Conservation (phyloP, 2,888 invertebrate species). For the Diaprepes abbreviatus region DNA sequence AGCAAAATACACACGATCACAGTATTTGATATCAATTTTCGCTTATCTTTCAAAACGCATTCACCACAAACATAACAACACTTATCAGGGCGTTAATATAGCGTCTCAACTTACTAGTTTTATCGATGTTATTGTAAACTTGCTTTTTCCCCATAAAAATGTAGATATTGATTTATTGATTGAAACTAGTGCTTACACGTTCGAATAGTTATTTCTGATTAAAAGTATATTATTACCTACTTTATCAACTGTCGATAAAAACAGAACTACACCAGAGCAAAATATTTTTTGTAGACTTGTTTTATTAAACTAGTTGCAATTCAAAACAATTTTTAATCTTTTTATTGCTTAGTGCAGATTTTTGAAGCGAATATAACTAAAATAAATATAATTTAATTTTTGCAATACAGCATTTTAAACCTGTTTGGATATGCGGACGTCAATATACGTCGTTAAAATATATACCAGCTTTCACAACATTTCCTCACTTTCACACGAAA, state of each 20-base stretch:
- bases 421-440: too few relatives aligned
- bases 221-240: background rate
- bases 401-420: too few relatives aligned
- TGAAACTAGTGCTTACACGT: background rate
- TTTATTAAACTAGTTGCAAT: too few relatives aligned
- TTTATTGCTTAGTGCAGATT: too few relatives aligned
- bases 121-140: background rate
- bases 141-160: background rate
- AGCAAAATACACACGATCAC: background rate
- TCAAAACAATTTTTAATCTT: too few relatives aligned
- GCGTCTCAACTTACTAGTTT: background rate
- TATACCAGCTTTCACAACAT: slow-evolving; percentile 28
- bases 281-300: background rate
- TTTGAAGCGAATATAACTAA: too few relatives aligned
- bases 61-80: background rate
- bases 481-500: slow-evolving; percentile 19
- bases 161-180: background rate
- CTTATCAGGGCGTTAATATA: background rate
- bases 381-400: too few relatives aligned
- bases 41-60: background rate
- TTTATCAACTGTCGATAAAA: background rate
- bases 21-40: background rate
- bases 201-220: background rate
- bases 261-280: background rate
- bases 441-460: background rate